Conservation (phyloP, 1,140 invertebrate genomes). For the honey bee (Apis mellifera) region Amel_HAv3.1 CM009931.2:24927501-24928000, state of each 20-base stretch:
- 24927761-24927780: neutral
- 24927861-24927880: slow-evolving; percentile 12
- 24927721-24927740: neutral
- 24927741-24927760: neutral
- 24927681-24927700: slow-evolving; percentile 29
- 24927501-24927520: slow-evolving; percentile 68
- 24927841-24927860: neutral
- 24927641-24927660: neutral
- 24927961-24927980: neutral
- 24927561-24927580: slow-evolving; percentile 10
- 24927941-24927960: slow-evolving; percentile 24
- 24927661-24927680: slow-evolving; percentile 15
- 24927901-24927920: slow-evolving; percentile 37
- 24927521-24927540: slow-evolving; percentile 52
- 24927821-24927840: no score
- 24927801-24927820: slow-evolving; percentile 43
- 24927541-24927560: neutral
- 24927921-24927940: slow-evolving; percentile 22
- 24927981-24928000: slow-evolving; percentile 27
- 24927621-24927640: neutral
- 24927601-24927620: slow-evolving; percentile 4
- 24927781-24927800: slow-evolving; percentile 9
- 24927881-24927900: slow-evolving; percentile 47
- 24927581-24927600: slow-evolving; percentile 22
- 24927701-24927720: no score